Percentiles rank a stretch among this genome's conserved stretches.
These are phyloP conservation scores for Cotesia chilonis DNA, from an alignment of 1,140 invertebrate genomes.

Conservation along the genomic window DNA sequence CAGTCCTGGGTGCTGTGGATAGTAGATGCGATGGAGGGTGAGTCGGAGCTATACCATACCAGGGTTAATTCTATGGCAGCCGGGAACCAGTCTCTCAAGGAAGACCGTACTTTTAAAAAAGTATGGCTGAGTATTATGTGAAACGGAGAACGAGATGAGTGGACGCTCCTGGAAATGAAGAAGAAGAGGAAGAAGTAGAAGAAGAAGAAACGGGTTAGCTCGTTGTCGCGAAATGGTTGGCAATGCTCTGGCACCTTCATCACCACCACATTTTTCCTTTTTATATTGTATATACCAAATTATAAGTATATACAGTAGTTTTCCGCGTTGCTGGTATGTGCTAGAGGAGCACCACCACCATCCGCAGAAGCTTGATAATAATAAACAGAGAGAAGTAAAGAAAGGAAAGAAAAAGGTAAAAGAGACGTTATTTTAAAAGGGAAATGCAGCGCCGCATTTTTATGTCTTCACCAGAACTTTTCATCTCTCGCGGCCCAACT, in stretches of 20 bases:
- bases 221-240: neutral
- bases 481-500: constrained; percentile 55
- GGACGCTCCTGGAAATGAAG: neutral
- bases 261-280: neutral
- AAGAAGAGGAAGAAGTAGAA: too few relatives aligned
- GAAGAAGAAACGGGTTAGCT: constrained; percentile 18
- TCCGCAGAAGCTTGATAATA: constrained; percentile 60
- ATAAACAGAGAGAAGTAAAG: constrained; percentile 56
- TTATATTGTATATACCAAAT: neutral
- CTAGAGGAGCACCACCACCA: constrained; percentile 38
- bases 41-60: neutral
- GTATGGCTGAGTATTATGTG: constrained; percentile 16
- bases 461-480: constrained; percentile 68
- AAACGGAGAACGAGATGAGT: constrained; percentile 22
- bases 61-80: constrained; percentile 6
- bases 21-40: constrained; percentile 8
- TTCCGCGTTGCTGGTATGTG: neutral
- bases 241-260: constrained; percentile 18
- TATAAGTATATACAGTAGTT: neutral
- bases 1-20: neutral
- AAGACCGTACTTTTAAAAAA: neutral
- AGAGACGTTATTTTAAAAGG: constrained; percentile 65
- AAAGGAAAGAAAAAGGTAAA: constrained; percentile 53
- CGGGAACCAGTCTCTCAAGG: constrained; percentile 19
- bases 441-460: constrained; percentile 66